Base-by-base conservation (phyloP, 37 sponge, comb jelly and placozoan species). In the Axinella damicornis region DNA sequence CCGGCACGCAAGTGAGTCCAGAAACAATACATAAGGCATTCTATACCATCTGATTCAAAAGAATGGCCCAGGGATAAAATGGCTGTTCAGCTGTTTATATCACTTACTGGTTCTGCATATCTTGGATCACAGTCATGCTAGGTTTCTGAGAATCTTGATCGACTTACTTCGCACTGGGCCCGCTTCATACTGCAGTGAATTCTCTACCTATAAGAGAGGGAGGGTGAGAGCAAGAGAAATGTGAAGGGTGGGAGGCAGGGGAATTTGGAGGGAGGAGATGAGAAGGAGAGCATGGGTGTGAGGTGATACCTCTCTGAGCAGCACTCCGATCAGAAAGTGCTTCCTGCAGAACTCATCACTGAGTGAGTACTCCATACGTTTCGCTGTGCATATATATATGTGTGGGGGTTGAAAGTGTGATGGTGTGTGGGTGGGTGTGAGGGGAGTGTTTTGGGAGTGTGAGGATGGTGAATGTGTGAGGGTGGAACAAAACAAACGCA, bases 91-190 rank as follows among this genome's bases (percentile, higher is more conserved):
- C n/a, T n/a, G n/a, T n/a, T n/a, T n/a, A n/a, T 46, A 9, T 46
- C 4, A 34, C 94, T 87, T 40, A 94, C 95, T 22, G 59, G 68
- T 5, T 88, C 89, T 25, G 69, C 39, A 64, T 93, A 97, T 27
- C 98, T 69, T 1, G 84, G 57, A 60, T 97, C 98, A 56, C 78
- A 62, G 83, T 97, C 96, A 22, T 84, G 94, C 63, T 97, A 95
- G 60, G 65, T 95, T 87, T 64, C 90, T 78, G 21, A 97, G 73
- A 38, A 95, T 60, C 32, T 70, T 73, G 20, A 95, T 30, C 0
- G 92, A 85, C 22, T 79, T 85, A 17, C 34, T 81, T 46, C 97
- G 62, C 21, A 88, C 62, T 18, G 87, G 55, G 22, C 78, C 40
- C 30, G 72, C 65, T 57, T 89, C 93, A 58, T 83, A 85, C 52